These are phyloP conservation scores for Coendou prehensilis DNA, from an alignment of 2,797 vertebrate genomes.

Conservation along the genomic window DNA sequence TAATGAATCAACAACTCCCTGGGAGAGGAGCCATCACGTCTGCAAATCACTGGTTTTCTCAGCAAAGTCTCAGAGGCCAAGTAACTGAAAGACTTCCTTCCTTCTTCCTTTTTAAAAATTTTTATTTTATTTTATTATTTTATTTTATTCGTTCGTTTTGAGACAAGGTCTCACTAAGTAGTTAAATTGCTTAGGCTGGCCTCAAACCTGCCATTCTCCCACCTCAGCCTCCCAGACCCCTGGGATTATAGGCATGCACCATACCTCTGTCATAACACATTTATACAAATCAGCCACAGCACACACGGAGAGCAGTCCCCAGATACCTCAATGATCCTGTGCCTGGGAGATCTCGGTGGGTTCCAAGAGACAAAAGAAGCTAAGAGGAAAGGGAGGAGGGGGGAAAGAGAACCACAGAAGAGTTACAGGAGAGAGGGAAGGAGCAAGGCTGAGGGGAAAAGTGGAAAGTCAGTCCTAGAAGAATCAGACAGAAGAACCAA, in stretches of 20 bases:
- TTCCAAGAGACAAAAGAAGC: not conserved
- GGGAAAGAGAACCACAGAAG: not conserved
- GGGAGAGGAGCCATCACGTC: not conserved
- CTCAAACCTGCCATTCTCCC: not conserved
- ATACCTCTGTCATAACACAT: too few relatives aligned
- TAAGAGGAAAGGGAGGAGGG: not conserved
- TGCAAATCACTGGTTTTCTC: not conserved
- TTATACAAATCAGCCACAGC: not conserved
- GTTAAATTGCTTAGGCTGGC: not conserved
- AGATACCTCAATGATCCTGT: rapidly evolving
- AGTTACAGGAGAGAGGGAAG: constrained; percentile 78
- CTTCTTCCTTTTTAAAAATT: not conserved
- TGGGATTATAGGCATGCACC: not conserved
- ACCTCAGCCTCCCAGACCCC: not conserved
- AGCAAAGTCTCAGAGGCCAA: not conserved
- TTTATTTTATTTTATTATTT: not conserved
- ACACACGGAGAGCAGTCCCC: not conserved
- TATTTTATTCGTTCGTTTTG: not conserved
- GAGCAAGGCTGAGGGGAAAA: not conserved
- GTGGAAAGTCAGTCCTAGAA: constrained; percentile 70
- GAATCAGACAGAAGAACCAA: not conserved
- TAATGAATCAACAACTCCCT: not conserved
- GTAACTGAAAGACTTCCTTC: not conserved
- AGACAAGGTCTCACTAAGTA: not conserved
- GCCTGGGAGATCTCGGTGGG: not conserved